A percentile compares a stretch with the other conserved stretches of the same genome.
phyloP scores from a whole-genome alignment of 2,113 vertebrate genomes.

The Nycticorax nycticorax region DNA sequence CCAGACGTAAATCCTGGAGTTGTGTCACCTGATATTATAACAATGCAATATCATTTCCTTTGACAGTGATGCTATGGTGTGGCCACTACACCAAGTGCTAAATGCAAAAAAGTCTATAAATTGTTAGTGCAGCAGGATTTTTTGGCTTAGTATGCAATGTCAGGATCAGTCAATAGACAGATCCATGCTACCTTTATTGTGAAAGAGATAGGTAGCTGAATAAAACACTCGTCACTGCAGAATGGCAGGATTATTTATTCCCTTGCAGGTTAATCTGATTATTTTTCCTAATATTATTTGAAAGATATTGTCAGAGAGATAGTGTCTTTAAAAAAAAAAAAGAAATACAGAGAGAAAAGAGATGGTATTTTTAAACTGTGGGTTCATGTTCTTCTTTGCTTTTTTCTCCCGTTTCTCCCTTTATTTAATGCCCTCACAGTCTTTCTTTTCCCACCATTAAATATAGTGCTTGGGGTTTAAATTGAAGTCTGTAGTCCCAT shows the following conservation, averaged over 20 bases:
- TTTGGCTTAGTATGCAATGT: background rate
- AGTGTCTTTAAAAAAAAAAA: background rate
- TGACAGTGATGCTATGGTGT: background rate
- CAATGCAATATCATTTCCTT: background rate
- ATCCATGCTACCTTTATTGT: background rate
- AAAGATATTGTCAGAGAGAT: background rate
- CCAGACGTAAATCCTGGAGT: background rate
- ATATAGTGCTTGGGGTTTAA: background rate
- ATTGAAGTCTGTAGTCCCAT: background rate
- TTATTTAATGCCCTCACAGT: background rate
- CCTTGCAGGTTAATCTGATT: background rate
- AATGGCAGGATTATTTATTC: background rate
- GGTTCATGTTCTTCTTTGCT: background rate
- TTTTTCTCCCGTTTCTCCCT: background rate
- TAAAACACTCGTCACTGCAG: background rate
- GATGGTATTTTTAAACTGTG: background rate
- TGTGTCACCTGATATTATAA: background rate
- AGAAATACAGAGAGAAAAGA: rapidly evolving
- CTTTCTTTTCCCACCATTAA: background rate
- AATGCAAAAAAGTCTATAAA: background rate
- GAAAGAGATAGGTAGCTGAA: rapidly evolving
- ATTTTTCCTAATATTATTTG: background rate
- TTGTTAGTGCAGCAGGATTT: background rate
- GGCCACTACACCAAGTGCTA: background rate
- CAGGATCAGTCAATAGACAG: background rate